phyloP scores from a whole-genome alignment of 2,888 invertebrate species.

The Erebia aethiops region DNA sequence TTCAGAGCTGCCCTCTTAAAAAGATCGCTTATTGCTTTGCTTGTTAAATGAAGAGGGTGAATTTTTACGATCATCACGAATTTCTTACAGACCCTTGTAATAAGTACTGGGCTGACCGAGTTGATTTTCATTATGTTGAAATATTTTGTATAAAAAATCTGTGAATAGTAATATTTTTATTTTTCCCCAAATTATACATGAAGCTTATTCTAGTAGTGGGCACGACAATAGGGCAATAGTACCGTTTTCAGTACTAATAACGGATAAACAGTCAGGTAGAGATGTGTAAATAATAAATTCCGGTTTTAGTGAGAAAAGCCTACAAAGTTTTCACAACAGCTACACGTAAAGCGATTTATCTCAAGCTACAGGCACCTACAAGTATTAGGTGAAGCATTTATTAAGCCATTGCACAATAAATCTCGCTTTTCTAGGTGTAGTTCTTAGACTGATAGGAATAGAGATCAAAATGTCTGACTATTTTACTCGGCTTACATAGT shows the following conservation, averaged over 20 bases:
- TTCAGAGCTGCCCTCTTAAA: slow-evolving; percentile 11
- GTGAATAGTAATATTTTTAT: background rate
- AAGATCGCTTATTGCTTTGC: slow-evolving; percentile 23
- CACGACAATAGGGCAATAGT: no score
- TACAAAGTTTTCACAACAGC: no score
- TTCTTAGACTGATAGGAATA: background rate
- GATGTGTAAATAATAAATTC: no score
- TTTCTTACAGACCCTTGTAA: slow-evolving; percentile 12
- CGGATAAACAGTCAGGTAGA: no score
- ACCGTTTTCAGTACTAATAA: no score
- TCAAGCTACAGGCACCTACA: background rate
- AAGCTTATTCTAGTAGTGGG: no score
- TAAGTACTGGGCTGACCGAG: background rate
- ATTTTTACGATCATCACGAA: slow-evolving; percentile 20
- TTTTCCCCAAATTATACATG: no score
- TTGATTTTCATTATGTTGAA: slow-evolving; percentile 11
- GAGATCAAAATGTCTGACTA: background rate
- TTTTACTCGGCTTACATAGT: background rate
- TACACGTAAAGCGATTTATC: background rate
- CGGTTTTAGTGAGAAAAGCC: no score
- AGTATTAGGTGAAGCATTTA: background rate
- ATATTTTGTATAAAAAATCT: slow-evolving; percentile 1
- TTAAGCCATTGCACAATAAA: background rate
- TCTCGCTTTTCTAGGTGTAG: background rate
- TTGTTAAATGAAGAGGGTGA: slow-evolving; percentile 25